Conservation (phyloP, 1,140 invertebrate genomes). For the Zelostemma sp. region DNA sequence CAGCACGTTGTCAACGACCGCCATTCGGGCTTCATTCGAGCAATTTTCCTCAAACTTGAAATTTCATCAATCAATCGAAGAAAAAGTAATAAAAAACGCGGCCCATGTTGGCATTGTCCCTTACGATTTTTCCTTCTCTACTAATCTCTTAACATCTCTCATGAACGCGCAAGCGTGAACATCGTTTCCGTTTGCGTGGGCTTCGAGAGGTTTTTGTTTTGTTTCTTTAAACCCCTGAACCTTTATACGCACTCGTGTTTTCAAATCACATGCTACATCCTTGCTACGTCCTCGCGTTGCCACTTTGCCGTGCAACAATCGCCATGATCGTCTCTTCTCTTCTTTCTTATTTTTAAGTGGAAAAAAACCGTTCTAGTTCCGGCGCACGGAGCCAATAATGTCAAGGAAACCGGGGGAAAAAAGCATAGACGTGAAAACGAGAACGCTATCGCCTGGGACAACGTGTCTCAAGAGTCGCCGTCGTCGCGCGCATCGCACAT, state of each 20-base stretch:
- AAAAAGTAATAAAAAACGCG: too few species aligned
- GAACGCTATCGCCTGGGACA: too few species aligned
- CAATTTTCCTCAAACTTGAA: background rate
- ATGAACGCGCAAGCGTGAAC: slow-evolving; percentile 23
- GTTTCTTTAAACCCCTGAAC: background rate
- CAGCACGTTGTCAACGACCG: background rate
- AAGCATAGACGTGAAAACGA: too few species aligned
- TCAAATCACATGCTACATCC: slow-evolving; percentile 15
- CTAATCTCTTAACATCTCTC: slow-evolving; percentile 42
- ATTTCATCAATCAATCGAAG: too few species aligned
- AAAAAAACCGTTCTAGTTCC: too few species aligned
- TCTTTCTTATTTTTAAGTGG: too few species aligned
- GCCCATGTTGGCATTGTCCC: too few species aligned
- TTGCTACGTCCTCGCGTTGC: slow-evolving; percentile 5
- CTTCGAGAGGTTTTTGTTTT: too few species aligned
- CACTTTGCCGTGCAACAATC: background rate
- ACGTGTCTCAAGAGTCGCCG: slow-evolving; percentile 1
- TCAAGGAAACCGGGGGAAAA: too few species aligned
- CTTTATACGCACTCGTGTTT: slow-evolving; percentile 9
- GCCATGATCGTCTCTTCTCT: too few species aligned
- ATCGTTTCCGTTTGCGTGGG: slow-evolving; percentile 9
- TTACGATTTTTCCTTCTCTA: slow-evolving; percentile 16
- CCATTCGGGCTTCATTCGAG: slow-evolving; percentile 1
- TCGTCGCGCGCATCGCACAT: slow-evolving; percentile 16
- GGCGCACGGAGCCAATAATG: too few species aligned